A percentile compares a stretch with the other conserved stretches of the same genome.
These are phyloP conservation scores for Blera fallax DNA, from an alignment of 2,888 invertebrate species.

Conservation along the genomic window DNA sequence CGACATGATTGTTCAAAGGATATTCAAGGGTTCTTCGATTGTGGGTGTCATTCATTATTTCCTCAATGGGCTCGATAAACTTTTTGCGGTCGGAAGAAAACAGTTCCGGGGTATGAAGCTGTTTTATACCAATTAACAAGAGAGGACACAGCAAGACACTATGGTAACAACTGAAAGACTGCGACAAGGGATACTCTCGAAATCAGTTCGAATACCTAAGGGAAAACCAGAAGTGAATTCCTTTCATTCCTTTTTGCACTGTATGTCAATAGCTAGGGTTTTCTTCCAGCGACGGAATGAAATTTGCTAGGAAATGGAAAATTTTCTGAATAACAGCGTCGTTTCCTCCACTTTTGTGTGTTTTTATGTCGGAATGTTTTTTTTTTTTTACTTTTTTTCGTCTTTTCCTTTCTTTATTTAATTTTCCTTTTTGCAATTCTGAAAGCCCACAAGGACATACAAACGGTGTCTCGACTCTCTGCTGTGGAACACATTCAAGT, in stretches of 20 bases:
- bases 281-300: conserved; percentile 35
- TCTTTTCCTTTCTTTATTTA: conserved; percentile 53
- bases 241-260: conserved; percentile 42
- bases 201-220: conserved; percentile 43
- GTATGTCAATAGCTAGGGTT: conserved; percentile 56
- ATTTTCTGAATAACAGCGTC: conserved; percentile 69
- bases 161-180: conserved; percentile 11
- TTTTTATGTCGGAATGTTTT: conserved; percentile 28
- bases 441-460: conserved; percentile 67
- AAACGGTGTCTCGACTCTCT: conserved; percentile 29
- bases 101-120: conserved; percentile 18
- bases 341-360: conserved; percentile 57
- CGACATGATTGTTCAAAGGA: conserved; percentile 37
- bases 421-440: conserved; percentile 63
- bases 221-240: conserved; percentile 55
- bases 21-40: conserved; percentile 60
- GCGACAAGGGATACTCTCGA: neutral
- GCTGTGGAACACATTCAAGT: conserved; percentile 49
- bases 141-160: conserved; percentile 32
- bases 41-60: conserved; percentile 56
- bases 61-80: conserved; percentile 26
- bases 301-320: conserved; percentile 69
- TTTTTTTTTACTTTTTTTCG: neutral
- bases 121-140: conserved; percentile 56
- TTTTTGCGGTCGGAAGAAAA: conserved; percentile 10